phyloP scores from a whole-genome alignment of 2,888 invertebrate species.

The Thymelicus sylvestris region DNA sequence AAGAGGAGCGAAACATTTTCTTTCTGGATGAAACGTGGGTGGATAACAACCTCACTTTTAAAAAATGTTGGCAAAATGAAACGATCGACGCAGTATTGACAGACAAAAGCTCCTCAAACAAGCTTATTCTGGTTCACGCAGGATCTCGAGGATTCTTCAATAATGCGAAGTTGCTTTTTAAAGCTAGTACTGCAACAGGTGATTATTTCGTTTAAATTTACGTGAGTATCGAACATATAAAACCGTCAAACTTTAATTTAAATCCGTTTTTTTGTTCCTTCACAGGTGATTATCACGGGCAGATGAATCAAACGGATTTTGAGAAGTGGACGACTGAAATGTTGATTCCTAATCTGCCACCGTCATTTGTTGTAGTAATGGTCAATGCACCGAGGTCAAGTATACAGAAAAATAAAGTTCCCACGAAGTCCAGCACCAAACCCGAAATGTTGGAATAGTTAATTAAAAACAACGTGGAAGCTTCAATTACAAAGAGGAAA shows the following conservation, averaged over 20 bases:
- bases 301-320: background rate
- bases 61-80: background rate
- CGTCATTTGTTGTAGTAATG: too few species aligned
- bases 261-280: too few species aligned
- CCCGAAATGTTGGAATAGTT: slow-evolving; percentile 41
- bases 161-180: background rate
- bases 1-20: background rate
- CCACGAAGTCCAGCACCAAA: too few species aligned
- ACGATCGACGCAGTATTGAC: background rate
- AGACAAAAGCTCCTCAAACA: background rate
- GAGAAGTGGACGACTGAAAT: too few species aligned
- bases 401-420: too few species aligned
- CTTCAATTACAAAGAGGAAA: slow-evolving; percentile 36
- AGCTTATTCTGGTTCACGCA: background rate
- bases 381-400: too few species aligned
- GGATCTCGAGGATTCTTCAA: background rate
- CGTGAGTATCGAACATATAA: too few species aligned
- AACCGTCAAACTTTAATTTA: too few species aligned
- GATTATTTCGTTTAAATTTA: too few species aligned
- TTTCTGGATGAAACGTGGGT: background rate
- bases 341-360: too few species aligned
- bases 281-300: background rate
- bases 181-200: background rate
- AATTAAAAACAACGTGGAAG: slow-evolving; percentile 38
- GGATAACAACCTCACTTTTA: too few species aligned